Evolutionary conservation across 2,888 invertebrate genomes (phyloP).

Genomic region (Conops quadrifasciatus): DNA sequence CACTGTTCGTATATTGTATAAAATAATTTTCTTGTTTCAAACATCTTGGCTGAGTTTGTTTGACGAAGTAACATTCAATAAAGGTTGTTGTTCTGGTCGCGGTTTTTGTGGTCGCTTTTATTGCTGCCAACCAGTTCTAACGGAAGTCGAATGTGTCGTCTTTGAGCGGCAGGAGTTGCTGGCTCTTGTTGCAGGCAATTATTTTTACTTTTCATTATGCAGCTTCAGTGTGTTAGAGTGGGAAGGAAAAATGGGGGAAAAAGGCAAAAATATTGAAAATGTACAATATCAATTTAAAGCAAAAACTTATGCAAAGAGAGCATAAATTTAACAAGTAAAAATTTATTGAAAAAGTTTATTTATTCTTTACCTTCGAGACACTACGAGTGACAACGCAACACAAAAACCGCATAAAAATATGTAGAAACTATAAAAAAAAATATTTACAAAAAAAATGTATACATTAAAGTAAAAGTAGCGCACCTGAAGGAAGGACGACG

Average conservation of each 20-base stretch:
- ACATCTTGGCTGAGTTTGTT: neutral
- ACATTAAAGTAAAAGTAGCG: neutral
- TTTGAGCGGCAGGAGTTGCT: conserved; percentile 4
- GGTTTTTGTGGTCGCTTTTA: neutral
- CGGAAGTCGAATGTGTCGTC: conserved; percentile 23
- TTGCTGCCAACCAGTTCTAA: conserved; percentile 18
- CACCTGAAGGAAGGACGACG: too few species aligned
- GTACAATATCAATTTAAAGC: too few species aligned
- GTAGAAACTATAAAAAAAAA: too few species aligned
- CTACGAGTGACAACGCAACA: neutral
- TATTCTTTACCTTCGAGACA: neutral
- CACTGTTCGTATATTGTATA: conserved; percentile 23
- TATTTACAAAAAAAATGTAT: too few species aligned
- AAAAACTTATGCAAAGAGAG: too few species aligned
- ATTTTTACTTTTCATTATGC: conserved; percentile 13
- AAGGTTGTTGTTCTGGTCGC: conserved; percentile 3
- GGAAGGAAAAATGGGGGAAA: neutral
- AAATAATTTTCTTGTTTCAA: conserved; percentile 10
- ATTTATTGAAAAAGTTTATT: too few species aligned
- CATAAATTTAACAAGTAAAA: too few species aligned
- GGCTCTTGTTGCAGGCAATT: neutral
- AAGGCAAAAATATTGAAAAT: too few species aligned
- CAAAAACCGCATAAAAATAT: neutral
- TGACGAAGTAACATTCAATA: conserved; percentile 14
- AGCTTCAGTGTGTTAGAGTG: neutral